Base-by-base conservation (phyloP, 1,140 invertebrate species). In the Neodiprion fabricii region DNA sequence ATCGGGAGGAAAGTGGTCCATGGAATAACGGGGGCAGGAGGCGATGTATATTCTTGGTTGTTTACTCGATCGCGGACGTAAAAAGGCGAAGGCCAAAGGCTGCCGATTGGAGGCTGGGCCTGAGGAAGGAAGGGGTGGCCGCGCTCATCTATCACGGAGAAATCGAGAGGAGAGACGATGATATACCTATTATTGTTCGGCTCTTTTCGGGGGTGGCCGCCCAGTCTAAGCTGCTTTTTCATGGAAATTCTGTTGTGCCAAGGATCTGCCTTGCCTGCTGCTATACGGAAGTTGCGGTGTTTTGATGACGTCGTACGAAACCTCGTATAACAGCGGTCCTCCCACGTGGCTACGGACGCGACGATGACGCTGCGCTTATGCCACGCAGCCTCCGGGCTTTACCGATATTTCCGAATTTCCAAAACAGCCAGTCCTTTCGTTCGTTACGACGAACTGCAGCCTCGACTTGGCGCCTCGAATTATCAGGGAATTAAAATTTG, bases 261-360 rank as follows among this genome's bases (percentile, higher is more conserved):
- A 40, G 28, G 28, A 40, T 40, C 28, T 40, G 28, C 53, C n/a
- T 61, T 40, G 28, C 53, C n/a, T 61, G n/a, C 28, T 5, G 28
- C 28, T 40, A 1, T 21, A 40, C 28, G n/a, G n/a, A 61, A 61
- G 11, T 61, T 61, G n/a, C 53, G 11, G 11, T 61, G 53, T 61
- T 61, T 61, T 61, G 53, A 61, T 61, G 53, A 61, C 53, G 53
- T 61, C n/a, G 53, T 61, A 61, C 53, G n/a, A 61, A 61, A 17
- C n/a, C 53, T 7, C 8, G 53, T 14, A 61, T 61, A 61, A 61
- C 11, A 40, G 53, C 11, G 9, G 53, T 14, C n/a, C 53, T 61
- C 53, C 53, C 53, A 61, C 53, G 53, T 61, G 53, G 53, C 11
- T 9, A 9, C 0, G 53, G 53, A 61, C 11, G n/a, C 53, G 53